These are phyloP conservation scores for Lepilemur septentrionalis DNA, from an alignment of 2,797 vertebrate genomes.

Conservation along the genomic window DNA sequence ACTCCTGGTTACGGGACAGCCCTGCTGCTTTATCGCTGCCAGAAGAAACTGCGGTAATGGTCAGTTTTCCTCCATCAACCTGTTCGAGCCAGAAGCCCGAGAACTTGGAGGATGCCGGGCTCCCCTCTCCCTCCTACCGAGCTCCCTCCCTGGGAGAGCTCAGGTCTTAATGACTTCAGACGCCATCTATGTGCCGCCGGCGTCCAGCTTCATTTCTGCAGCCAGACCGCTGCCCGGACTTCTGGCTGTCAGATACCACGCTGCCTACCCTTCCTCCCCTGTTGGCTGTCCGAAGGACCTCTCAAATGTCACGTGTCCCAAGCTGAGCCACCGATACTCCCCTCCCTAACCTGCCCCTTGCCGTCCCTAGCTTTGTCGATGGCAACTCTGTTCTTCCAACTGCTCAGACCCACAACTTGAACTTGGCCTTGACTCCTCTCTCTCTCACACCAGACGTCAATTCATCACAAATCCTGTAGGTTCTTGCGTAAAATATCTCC, in stretches of 20 bases:
- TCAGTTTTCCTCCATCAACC: neutral
- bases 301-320: neutral
- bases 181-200: rapidly evolving
- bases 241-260: neutral
- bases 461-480: neutral
- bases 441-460: neutral
- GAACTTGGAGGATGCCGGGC: neutral
- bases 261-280: neutral
- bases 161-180: neutral
- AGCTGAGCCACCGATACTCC: rapidly evolving
- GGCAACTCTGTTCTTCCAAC: neutral
- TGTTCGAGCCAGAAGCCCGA: rapidly evolving
- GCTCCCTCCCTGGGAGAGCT: neutral
- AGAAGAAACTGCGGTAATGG: neutral
- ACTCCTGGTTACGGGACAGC: neutral
- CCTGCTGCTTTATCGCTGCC: neutral
- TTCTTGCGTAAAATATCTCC: neutral
- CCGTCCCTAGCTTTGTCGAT: neutral
- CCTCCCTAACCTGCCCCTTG: neutral
- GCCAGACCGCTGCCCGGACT: neutral
- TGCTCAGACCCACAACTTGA: neutral
- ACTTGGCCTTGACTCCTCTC: no score
- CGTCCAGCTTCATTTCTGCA: rapidly evolving
- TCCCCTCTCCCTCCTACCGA: neutral
- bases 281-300: neutral